Base-by-base conservation (phyloP, 92 coral and sea anemone species). In the Heteractis magnifica region DNA sequence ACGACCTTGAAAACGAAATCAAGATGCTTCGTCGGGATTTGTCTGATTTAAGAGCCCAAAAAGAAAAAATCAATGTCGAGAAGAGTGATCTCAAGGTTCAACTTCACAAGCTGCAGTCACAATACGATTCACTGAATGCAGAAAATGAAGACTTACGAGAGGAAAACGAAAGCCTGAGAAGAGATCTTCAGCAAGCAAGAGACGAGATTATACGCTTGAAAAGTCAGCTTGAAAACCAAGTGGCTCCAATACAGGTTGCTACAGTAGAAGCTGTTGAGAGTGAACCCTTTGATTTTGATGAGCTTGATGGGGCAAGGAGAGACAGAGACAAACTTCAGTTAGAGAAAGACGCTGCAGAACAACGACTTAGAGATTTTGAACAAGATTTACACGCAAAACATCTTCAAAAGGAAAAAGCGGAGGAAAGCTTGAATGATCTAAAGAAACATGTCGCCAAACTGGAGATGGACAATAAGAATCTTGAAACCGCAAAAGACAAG, bases 301-400 rank as follows among this genome's bases (percentile, higher is more conserved):
- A 93, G 12, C 90, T 93, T 7, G 98, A 93, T 64, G 93, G 93
- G 23, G 86, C 92, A 16, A 91, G 87, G 68, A 81, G 98, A 64
- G 98, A 93, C 56, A 87, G 91, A 51, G 98, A 93, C 55, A 81
- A 86, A 65, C 84, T 88, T 77, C 86, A 87, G 78, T 62, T 89
- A 60, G 98, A 91, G 85, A 78, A 92, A 59, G 89, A 87, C 8
- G 92, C 90, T 5, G 85, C 85, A 41, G 89, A 89, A 53, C 86
- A 89, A 20, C 88, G 93, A 72, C 83, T 91, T 3, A 85, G 21
- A 60, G 78, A 78, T 72, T 88, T 86, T 56, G 88, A 89, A 20
- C 82, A 86, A 13, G 92, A 90, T 34, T 84, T 93, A 15, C 78
- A 87, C 9, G 91, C 85, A 51, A 82, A 82, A 71, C 91, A 89